Conservation (phyloP, 2,888 invertebrate species). For the Drosophila acutilabella region DNA sequence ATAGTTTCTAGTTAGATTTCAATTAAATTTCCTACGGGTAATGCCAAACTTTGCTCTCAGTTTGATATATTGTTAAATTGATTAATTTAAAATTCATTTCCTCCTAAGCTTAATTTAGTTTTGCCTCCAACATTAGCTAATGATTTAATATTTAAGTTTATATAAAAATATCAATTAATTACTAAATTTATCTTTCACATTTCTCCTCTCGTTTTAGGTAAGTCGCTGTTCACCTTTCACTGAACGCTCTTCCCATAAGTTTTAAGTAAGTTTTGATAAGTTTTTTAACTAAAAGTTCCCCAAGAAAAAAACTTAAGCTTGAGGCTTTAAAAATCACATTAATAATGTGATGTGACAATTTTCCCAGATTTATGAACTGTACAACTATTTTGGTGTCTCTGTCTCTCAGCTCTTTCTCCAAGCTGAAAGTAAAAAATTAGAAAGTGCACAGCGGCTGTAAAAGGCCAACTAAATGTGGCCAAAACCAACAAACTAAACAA, state of each 20-base stretch:
- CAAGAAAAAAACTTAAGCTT: slow-evolving; percentile 6
- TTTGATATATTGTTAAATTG: neutral
- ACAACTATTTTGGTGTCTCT: neutral
- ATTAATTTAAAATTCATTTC: slow-evolving; percentile 2
- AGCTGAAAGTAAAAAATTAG: slow-evolving; percentile 53
- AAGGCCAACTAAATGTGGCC: slow-evolving; percentile 46
- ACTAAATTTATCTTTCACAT: slow-evolving; percentile 42
- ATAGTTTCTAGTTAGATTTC: neutral
- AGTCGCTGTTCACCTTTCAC: slow-evolving; percentile 58
- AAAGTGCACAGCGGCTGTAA: slow-evolving; percentile 54
- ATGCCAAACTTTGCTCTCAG: neutral
- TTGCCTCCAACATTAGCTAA: slow-evolving; percentile 27
- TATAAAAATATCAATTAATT: slow-evolving; percentile 34
- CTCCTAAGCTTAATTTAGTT: slow-evolving; percentile 11
- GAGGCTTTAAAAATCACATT: slow-evolving; percentile 38
- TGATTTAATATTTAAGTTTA: slow-evolving; percentile 27
- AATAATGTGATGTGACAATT: slow-evolving; percentile 58
- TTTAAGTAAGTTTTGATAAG: slow-evolving; percentile 36
- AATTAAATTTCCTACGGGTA: neutral
- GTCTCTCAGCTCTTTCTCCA: neutral
- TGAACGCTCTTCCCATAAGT: neutral
- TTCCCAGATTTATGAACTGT: slow-evolving; percentile 47
- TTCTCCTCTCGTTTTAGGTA: slow-evolving; percentile 68
- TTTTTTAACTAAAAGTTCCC: slow-evolving; percentile 29
- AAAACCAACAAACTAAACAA: slow-evolving; percentile 48